These are phyloP conservation scores for Parauchenoglanis punctatus DNA, from an alignment of 2,797 vertebrate species.

Conservation along the genomic window DNA sequence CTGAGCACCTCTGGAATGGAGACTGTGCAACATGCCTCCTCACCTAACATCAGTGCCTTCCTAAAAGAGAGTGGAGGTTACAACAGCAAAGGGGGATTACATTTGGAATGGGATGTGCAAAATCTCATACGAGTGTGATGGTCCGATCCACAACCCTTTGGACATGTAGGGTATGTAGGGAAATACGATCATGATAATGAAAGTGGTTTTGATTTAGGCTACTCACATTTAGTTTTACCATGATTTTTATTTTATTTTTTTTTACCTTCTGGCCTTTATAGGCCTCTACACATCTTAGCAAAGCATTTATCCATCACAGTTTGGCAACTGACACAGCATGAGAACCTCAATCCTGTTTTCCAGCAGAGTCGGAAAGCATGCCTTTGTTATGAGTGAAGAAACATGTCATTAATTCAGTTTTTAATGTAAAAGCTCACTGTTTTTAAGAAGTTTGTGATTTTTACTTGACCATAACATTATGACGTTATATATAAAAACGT, in stretches of 20 bases:
- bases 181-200: not conserved
- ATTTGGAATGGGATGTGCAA: not conserved
- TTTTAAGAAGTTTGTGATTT: not conserved
- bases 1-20: not conserved
- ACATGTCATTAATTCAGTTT: not conserved
- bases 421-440: not conserved
- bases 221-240: not conserved
- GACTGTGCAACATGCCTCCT: not conserved
- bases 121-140: not conserved
- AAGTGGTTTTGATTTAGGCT: not conserved
- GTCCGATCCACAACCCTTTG: not conserved
- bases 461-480: not conserved
- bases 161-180: not conserved
- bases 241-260: not conserved
- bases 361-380: not conserved
- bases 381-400: not conserved
- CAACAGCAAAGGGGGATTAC: not conserved
- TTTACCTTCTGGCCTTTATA: not conserved
- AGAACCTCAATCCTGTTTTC: not conserved
- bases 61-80: not conserved
- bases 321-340: not conserved
- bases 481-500: no score
- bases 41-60: not conserved
- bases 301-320: not conserved
- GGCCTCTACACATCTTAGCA: not conserved